Evolutionary conservation across 2,113 vertebrate genomes (phyloP), one percentile per base, ranked within the genome.

Genomic region (Morone chrysops): DNA sequence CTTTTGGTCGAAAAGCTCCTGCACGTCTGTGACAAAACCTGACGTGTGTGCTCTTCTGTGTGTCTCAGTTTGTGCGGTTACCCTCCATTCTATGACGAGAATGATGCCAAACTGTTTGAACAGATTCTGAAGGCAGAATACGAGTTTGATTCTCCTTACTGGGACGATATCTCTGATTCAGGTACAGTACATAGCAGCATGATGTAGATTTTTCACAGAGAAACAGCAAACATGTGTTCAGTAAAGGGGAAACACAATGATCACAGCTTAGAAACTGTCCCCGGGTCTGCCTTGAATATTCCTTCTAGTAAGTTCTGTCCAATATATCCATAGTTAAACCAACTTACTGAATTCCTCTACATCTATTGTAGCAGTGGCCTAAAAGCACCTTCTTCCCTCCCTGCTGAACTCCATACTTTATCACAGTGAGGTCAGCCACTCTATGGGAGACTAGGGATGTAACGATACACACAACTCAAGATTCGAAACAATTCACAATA

Each of bases 91-190:
- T 99, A 99, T 0, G 98, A 99, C 0, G 98, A 99, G 92, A 99
- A 98, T 0, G 98, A 99, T 17, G 96, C 98, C 93, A 99, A 98
- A 92, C 97, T 99, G 75, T 99, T 99, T 0, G 98, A 99, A 86
- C 98, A 99, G 96, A 99, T 99, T 83, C 90, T 99, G 88, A 97
- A 96, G 93, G 98, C 98, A 0, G 98, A 99, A 81, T 99, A 98
- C 0, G 98, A 99, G 94, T 99, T 99, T 8, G 98, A 99, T 93
- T 99, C 98, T 40, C 98, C 98, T 5, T 99, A 99, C 91, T 99
- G 98, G 98, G 98, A 99, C 0, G 98, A 99, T 89, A 99, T 99
- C 93, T 99, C 98, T 0, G 98, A 99, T 36, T 99, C 98, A 40
- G 98, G 98, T 99, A 96, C 22, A 22, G n/a, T 43, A 8, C 43